phyloP scores from a whole-genome alignment of 2,888 invertebrate species.

The Osmoderma eremita region DNA sequence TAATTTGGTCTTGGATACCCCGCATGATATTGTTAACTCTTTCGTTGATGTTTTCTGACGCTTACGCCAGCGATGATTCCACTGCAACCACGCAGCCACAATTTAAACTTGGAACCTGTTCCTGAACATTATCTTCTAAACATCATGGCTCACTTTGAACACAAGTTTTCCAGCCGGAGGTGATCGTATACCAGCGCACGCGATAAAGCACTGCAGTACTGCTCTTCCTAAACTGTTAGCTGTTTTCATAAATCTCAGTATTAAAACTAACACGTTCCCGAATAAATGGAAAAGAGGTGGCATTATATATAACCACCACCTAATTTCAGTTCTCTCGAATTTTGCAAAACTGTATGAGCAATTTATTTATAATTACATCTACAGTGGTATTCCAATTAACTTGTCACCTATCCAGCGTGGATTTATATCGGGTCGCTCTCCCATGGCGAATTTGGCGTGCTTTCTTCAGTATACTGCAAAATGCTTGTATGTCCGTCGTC shows the following conservation, averaged over 20 bases:
- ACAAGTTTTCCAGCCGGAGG: neutral
- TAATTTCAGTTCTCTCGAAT: neutral
- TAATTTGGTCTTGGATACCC: neutral
- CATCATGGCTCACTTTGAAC: neutral
- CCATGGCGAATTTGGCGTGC: neutral
- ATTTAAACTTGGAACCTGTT: no score
- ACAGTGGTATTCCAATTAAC: neutral
- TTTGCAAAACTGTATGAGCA: neutral
- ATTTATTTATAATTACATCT: neutral
- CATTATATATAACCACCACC: neutral
- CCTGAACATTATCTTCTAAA: neutral
- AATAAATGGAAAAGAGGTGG: neutral
- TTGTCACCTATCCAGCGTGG: neutral
- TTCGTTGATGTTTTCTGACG: neutral
- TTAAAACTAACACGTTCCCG: neutral
- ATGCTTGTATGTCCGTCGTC: neutral
- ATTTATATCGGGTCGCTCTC: no score
- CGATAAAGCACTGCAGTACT: neutral
- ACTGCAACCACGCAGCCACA: no score
- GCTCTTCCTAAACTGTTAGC: neutral
- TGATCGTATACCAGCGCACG: neutral
- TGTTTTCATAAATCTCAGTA: no score
- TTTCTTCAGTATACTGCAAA: neutral
- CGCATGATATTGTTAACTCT: neutral
- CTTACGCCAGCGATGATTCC: no score